phyloP scores from a whole-genome alignment of 2,888 invertebrate genomes.

The Xanthia togata region DNA sequence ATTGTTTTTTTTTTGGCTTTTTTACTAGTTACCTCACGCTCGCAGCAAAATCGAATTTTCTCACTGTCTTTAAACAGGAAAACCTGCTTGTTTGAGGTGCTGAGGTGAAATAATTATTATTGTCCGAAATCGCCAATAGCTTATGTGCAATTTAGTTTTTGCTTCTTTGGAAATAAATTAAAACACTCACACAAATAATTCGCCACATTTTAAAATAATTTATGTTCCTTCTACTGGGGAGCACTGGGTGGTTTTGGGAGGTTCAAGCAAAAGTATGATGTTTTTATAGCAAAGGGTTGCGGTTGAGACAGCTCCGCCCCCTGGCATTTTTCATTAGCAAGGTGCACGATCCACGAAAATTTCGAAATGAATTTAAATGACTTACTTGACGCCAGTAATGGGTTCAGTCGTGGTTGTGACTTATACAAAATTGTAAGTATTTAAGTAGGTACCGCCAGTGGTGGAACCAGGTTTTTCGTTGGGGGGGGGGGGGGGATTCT shows the following conservation, averaged over 20 bases:
- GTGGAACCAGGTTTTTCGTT: too few relatives aligned
- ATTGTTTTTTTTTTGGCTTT: too few relatives aligned
- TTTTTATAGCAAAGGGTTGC: constrained; percentile 82
- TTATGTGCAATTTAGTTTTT: not conserved
- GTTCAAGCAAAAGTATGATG: constrained; percentile 67
- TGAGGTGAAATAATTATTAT: not conserved
- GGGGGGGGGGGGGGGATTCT: too few relatives aligned
- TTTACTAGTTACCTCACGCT: too few relatives aligned
- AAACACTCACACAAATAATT: constrained; percentile 80
- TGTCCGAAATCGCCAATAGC: not conserved
- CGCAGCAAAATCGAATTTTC: too few relatives aligned
- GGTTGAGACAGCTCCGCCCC: constrained; percentile 76
- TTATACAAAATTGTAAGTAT: constrained; percentile 25
- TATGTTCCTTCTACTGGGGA: constrained; percentile 66
- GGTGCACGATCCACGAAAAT: constrained; percentile 82
- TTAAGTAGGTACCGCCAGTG: not conserved
- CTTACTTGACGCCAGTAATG: constrained; percentile 56
- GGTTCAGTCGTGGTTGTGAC: constrained; percentile 31
- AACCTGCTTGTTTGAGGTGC: too few relatives aligned
- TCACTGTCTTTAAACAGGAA: too few relatives aligned
- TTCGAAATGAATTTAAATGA: constrained; percentile 73
- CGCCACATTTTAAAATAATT: constrained; percentile 77
- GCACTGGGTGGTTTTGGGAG: constrained; percentile 72
- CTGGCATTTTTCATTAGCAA: constrained; percentile 81
- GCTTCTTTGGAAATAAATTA: not conserved